Percentiles rank a stretch among this genome's conserved stretches.
Evolutionary conservation across 2,113 vertebrate species (phyloP).

Genomic region (Patagioenas fasciata): DNA sequence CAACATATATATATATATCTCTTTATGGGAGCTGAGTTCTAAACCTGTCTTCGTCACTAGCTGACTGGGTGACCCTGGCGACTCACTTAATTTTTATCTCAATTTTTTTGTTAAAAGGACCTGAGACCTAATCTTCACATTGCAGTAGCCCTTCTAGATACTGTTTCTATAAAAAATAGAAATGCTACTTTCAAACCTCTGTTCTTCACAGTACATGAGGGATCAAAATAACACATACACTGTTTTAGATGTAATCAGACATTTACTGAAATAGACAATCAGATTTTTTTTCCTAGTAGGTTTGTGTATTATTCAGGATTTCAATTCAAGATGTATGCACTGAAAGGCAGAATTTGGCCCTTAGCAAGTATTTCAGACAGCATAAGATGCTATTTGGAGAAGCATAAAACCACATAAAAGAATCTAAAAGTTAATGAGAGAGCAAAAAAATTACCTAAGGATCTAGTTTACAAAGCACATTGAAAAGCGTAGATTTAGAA

Average conservation of each 20-base stretch:
- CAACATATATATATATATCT: neutral
- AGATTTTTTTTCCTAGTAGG: neutral
- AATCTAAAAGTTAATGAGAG: conserved; percentile 56
- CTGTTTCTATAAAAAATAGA: conserved; percentile 32
- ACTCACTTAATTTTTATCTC: conserved; percentile 46
- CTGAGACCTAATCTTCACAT: conserved; percentile 38
- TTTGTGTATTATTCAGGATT: conserved; percentile 53
- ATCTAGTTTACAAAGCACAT: conserved; percentile 24
- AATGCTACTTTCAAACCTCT: conserved; percentile 13
- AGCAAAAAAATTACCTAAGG: neutral
- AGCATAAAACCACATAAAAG: conserved; percentile 58
- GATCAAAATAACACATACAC: conserved; percentile 21
- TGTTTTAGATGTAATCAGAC: conserved; percentile 50
- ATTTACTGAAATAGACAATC: conserved; percentile 54
- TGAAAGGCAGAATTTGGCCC: conserved; percentile 49
- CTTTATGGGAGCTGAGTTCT: neutral
- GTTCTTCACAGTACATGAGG: conserved; percentile 6
- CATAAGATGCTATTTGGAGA: conserved; percentile 39
- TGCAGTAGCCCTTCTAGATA: conserved; percentile 11
- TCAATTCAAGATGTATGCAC: neutral
- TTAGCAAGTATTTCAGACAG: conserved; percentile 59
- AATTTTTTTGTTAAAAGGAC: neutral
- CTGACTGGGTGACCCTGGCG: conserved; percentile 20
- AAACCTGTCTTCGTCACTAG: neutral
- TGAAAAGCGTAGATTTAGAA: neutral